A percentile compares a stretch with the other conserved stretches of the same genome.
Evolutionary conservation across 2,888 invertebrate species (phyloP).

Genomic region (Odontocerum albicorne): DNA sequence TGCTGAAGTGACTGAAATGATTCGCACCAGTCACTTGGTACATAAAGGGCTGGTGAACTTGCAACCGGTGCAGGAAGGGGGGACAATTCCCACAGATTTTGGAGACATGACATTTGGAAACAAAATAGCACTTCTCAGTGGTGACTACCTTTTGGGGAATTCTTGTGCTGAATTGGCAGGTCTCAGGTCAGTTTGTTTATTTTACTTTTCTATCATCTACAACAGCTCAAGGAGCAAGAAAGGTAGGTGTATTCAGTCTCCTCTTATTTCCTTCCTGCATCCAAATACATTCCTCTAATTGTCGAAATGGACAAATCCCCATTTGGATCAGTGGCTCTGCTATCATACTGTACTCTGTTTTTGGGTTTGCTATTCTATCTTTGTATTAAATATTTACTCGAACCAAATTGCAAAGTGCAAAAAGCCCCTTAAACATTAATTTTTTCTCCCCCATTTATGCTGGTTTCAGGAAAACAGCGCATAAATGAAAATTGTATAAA

Average conservation of each 20-base stretch:
- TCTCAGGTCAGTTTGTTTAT: slow-evolving; percentile 52
- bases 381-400: too few species aligned
- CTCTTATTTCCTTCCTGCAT: too few species aligned
- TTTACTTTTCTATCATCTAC: slow-evolving; percentile 13
- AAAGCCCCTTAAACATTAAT: too few species aligned
- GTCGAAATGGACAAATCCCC: too few species aligned
- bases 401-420: too few species aligned
- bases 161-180: slow-evolving; percentile 86
- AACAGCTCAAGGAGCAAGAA: background rate
- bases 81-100: slow-evolving; percentile 57
- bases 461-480: too few species aligned
- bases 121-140: slow-evolving; percentile 90
- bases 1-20: slow-evolving; percentile 97
- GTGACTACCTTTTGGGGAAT: slow-evolving; percentile 88
- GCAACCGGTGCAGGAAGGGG: slow-evolving; percentile 57
- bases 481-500: too few species aligned
- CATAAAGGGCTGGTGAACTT: slow-evolving; percentile 89
- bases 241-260: background rate
- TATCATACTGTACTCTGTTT: too few species aligned
- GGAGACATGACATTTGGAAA: slow-evolving; percentile 92
- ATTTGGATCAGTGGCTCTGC: too few species aligned
- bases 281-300: too few species aligned
- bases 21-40: slow-evolving; percentile 87
- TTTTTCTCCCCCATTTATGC: too few species aligned
- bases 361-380: too few species aligned